Evolutionary conservation across 2,113 vertebrate species (phyloP), one percentile per base, ranked within the genome.

Genomic region (Melanerpes formicivorus): DNA sequence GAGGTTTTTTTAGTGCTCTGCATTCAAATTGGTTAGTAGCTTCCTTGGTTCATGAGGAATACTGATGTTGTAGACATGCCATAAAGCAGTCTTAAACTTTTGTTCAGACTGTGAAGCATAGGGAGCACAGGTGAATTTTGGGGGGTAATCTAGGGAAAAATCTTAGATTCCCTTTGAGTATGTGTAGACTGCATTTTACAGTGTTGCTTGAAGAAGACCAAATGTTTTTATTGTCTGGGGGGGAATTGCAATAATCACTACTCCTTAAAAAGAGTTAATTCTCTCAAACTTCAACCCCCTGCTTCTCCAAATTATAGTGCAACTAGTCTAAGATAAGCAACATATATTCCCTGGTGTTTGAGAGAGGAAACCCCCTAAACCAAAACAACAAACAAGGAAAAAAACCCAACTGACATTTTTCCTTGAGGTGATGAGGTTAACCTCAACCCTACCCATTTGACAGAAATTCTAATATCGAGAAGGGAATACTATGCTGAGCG

Each of bases 131-230:
- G 12, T 81, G 52, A 22, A 69, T 94, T 72, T 54, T 1, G 6
- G 10, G 19, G 6, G 8, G 3, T 50, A 50, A n/a, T 34, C 10
- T 70, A n/a, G 52, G 26, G 37, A 70, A 80, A 71, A 86, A 40
- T 59, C 26, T 29, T 79, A 34, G n/a, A 25, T 16, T 71, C 30
- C 19, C 16, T 82, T 60, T 60, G 52, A 29, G 23, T 60, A 44
- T 8, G 10, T 70, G 7, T 5, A 32, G 23, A 23, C 27, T 73
- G 8, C 0, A 26, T 65, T 80, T 66, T 73, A 52, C 0, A 1
- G 4, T 52, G 10, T 56, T 81, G 27, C 32, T 75, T 81, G 44
- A 82, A 79, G 42, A 79, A 59, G 55, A 34, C 34, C 25, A 63
- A 52, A 32, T 4, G 1, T 52, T 64, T 34, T 37, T 23, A 11